phyloP scores from a whole-genome alignment of 2,888 invertebrate species.

The Limenitis camilla region DNA sequence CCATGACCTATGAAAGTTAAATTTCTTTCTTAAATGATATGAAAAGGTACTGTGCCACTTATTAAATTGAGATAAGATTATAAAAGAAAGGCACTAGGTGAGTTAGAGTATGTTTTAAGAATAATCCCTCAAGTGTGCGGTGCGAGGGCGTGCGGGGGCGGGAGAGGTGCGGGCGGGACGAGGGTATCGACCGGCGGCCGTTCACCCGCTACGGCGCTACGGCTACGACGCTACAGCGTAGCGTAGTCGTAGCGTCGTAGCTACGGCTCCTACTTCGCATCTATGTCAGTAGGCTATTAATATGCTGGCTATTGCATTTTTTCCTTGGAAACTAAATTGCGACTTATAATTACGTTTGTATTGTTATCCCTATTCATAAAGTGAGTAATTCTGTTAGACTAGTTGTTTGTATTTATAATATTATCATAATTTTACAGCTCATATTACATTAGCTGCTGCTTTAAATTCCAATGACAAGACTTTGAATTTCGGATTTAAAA shows the following conservation, averaged over 20 bases:
- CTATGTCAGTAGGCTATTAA: conserved; percentile 17
- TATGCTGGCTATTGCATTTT: conserved; percentile 3
- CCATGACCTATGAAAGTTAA: too few relatives aligned
- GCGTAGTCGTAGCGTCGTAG: conserved; percentile 38
- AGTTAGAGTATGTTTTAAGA: conserved; percentile 17
- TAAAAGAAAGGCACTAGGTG: neutral
- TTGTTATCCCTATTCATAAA: too few relatives aligned
- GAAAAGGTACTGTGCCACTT: neutral
- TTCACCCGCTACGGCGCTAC: conserved; percentile 46
- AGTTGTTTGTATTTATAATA: too few relatives aligned
- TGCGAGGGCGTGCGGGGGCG: conserved; percentile 26
- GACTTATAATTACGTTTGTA: neutral
- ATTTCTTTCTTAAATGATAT: too few relatives aligned
- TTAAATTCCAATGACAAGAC: too few relatives aligned
- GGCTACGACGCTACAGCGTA: conserved; percentile 42
- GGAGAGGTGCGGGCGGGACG: conserved; percentile 26
- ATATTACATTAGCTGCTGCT: too few relatives aligned
- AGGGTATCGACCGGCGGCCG: conserved; percentile 67
- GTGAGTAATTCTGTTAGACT: too few relatives aligned
- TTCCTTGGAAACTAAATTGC: neutral
- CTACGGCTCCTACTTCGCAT: conserved; percentile 3
- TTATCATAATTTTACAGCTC: too few relatives aligned
- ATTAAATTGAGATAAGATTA: neutral
- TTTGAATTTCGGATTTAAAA: too few relatives aligned
- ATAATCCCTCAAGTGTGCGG: conserved; percentile 33